Evolutionary conservation across 2,113 vertebrate genomes (phyloP), one percentile per base, ranked within the genome.

Genomic region (Varanus salvator): DNA sequence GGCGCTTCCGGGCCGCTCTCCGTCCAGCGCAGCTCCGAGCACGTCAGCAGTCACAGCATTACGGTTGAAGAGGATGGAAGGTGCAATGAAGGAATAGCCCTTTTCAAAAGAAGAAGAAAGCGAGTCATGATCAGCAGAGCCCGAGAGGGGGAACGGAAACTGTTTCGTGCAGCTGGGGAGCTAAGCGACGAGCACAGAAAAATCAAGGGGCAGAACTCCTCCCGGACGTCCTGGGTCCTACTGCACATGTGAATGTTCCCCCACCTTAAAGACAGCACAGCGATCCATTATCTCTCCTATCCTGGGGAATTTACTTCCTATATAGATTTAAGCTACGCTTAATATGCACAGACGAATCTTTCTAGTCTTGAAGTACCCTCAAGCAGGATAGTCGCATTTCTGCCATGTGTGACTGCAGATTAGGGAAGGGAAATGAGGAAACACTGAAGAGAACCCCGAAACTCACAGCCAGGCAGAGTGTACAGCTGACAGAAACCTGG

Each of bases 61-160:
- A 78, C 97, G 98, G 93, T 98, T 98, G 90, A 99, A 99, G 69
- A 99, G 96, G 92, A 99, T 98, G 85, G 98, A 99, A 0, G 98
- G 98, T 2, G 98, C 98, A 34, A 99, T 96, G 21, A 98, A 99
- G 34, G 98, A 99, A 93, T 99, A 99, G 31, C 98, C 98, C 98
- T 99, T 92, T 99, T 90, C 84, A 66, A 87, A 15, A 11, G 86
- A 57, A 11, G 86, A 57, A 6, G 44, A 1, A 4, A n/a, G 12
- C 19, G 9, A 12, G 11, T 1, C 23, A 25, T 5, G 6, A 19
- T 52, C 9, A 19, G 72, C 48, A 23, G 38, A 8, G 57, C 38
- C 31, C 0, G 38, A 27, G 23, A 48, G 12, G 23, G 4, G 5
- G n/a, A 31, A 64, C 9, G 54, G 6, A 9, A 17, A 64, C 8